These are phyloP conservation scores for Camponotus floridanus DNA, from an alignment of 1,140 invertebrate species.

Conservation along the genomic window DNA sequence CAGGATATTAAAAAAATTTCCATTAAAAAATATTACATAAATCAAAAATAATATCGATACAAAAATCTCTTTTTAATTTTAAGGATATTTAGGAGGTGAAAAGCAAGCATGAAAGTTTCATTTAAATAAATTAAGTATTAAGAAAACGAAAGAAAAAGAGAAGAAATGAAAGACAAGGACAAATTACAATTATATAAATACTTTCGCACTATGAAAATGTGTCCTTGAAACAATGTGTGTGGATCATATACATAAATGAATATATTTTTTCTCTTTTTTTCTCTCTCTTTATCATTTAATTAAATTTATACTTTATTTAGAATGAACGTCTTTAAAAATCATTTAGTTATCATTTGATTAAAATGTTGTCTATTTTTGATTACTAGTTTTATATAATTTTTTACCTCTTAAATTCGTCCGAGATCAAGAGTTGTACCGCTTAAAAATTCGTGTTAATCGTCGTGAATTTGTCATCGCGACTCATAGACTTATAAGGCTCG, in stretches of 20 bases:
- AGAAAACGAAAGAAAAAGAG: too few relatives aligned
- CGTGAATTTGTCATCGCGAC: constrained; percentile 65
- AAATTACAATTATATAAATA: too few relatives aligned
- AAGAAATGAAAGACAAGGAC: too few relatives aligned
- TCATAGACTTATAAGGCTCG: constrained; percentile 71
- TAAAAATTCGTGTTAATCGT: constrained; percentile 53
- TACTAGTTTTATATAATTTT: background rate
- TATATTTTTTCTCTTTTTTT: background rate
- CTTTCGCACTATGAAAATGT: too few relatives aligned
- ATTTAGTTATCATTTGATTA: background rate
- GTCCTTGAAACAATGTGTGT: too few relatives aligned
- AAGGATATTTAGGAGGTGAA: background rate
- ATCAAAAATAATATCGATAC: background rate
- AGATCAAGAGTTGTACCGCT: background rate
- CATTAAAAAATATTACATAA: background rate
- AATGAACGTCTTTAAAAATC: background rate
- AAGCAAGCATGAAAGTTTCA: background rate
- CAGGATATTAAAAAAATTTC: background rate
- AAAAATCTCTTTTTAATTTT: background rate
- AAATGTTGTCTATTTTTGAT: background rate
- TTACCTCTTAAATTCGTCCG: background rate
- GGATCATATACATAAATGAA: background rate
- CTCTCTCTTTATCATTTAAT: background rate
- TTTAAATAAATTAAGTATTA: background rate
- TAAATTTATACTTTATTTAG: background rate